Base-by-base conservation (phyloP, 2,113 vertebrate genomes). In the Acinonyx jubatus region DNA sequence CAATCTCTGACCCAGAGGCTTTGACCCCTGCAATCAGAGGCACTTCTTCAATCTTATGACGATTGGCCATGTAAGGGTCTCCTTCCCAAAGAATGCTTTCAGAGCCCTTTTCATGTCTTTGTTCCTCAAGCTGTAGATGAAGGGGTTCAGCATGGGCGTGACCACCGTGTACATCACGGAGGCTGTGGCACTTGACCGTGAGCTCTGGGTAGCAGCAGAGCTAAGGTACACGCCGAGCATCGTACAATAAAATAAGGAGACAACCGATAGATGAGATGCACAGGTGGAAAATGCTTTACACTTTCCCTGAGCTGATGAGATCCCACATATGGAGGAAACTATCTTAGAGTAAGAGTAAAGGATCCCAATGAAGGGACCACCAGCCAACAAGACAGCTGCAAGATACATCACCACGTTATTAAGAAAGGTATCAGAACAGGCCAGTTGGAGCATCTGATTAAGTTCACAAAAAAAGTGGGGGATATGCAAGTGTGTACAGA, bases 271-370 rank as follows among this genome's bases (percentile, higher is more conserved):
- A 2, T 73, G n/a, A 12, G 69, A 38, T 0, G n/a, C 69, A 73
- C n/a, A 38, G 9, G n/a, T 73, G n/a, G 69, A 68, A 38, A 73
- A 73, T 1, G 69, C 2, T 38, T 73, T 73, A 11, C 1, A 38
- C 19, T 73, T 66, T 57, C 36, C n/a, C 0, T 12, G 0, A 38
- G n/a, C n/a, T 73, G 69, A 38, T 6, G n/a, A 11, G 0, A 11
- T 71, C 4, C 9, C 4, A 71, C 0, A 4, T 36, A 71, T 21
- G 2, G 68, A 36, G 10, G n/a, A 23, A 73, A 73, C 4, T 12
- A 38, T 71, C 69, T 38, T 71, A 3, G 4, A 23, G 1, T 71
- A 71, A 71, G n/a, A 71, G n/a, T 71, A 71, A 38, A 71, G 4
- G 1, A 71, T 38, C 9, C n/a, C 69, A 71, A 10, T 9, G 2